A percentile compares a stretch with the other conserved stretches of the same genome.
phyloP scores from a whole-genome alignment of 2,113 vertebrate genomes.

The Ammospiza nelsoni region DNA sequence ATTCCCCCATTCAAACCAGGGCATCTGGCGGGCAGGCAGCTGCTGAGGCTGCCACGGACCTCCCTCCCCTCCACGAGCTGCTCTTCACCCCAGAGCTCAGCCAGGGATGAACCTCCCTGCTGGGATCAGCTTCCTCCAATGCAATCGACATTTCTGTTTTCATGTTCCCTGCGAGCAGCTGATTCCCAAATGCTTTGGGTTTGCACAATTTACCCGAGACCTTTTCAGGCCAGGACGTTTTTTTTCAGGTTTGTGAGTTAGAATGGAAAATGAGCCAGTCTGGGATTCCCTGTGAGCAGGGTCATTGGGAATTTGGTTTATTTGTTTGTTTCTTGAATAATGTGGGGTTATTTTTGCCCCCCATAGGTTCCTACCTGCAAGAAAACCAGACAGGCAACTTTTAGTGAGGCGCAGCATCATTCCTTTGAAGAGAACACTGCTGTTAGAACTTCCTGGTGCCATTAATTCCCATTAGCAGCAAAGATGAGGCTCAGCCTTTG shows the following conservation, averaged over 20 bases:
- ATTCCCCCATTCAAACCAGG: neutral
- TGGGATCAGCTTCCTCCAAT: neutral
- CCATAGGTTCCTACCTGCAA: neutral
- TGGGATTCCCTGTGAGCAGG: neutral
- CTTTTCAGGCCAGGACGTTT: neutral
- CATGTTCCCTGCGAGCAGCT: accelerated
- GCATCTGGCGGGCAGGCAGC: neutral
- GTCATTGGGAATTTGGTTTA: too few species aligned
- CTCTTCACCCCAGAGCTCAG: neutral
- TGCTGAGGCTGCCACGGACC: neutral
- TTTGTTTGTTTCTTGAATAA: neutral
- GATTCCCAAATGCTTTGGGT: neutral
- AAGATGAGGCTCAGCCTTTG: neutral
- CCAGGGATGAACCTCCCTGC: neutral
- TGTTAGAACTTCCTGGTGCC: neutral
- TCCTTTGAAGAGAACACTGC: neutral
- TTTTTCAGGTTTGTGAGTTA: neutral
- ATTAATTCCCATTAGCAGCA: neutral
- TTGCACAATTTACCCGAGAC: neutral
- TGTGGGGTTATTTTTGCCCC: neutral
- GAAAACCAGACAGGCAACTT: neutral
- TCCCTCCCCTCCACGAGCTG: neutral
- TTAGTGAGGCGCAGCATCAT: neutral
- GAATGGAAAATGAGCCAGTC: neutral
- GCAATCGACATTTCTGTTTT: neutral